Base-by-base conservation (phyloP, 1,140 invertebrate genomes). In the Holcopasites calliopsidis region DNA sequence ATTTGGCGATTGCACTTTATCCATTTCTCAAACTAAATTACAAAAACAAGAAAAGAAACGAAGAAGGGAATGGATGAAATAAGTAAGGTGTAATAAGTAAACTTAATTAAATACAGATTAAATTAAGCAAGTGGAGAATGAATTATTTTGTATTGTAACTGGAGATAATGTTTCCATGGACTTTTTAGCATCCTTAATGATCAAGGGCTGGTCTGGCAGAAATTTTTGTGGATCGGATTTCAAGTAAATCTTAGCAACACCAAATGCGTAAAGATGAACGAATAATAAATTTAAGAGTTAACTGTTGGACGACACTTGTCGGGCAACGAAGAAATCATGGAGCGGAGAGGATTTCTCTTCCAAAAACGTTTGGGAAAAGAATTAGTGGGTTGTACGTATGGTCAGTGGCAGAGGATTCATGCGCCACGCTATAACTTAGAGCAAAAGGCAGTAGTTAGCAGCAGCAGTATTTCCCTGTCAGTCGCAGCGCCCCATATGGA, bases 371-470 rank as follows among this genome's bases (percentile, higher is more conserved):
- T 6, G 38, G 16, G 0, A 26, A 66, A 79, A 73, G 52, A 79
- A 73, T 71, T 47, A 71, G 57, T 26, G 23, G 18, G 26, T 13
- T 4, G 13, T 28, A 40, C 35, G 33, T n/a, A 47, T 21, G 23
- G 52, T 50, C 16, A 58, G 54, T 72, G 44, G 47, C 50, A 42
- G 40, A 66, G 16, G 55, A 73, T 73, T 75, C 58, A 77, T 50
- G 68, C 50, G 60, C 65, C 21, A 13, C 47, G 73, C 77, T 80
- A 83, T 83, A 81, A 81, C 80, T 83, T 77, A 74, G 58, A 81
- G 79, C 79, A 80, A 81, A 81, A 77, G 79, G 74, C 68, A 80
- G 80, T 78, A 78, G 80, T 83, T 83, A 81, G 79, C 79, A 81
- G 60, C 49, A 40, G 80, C 78, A 83, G 79, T 81, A 81, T 83